Evolutionary conservation across 2,888 invertebrate species (phyloP), one percentile per base, ranked within the genome.

Genomic region (Ceramica pisi): DNA sequence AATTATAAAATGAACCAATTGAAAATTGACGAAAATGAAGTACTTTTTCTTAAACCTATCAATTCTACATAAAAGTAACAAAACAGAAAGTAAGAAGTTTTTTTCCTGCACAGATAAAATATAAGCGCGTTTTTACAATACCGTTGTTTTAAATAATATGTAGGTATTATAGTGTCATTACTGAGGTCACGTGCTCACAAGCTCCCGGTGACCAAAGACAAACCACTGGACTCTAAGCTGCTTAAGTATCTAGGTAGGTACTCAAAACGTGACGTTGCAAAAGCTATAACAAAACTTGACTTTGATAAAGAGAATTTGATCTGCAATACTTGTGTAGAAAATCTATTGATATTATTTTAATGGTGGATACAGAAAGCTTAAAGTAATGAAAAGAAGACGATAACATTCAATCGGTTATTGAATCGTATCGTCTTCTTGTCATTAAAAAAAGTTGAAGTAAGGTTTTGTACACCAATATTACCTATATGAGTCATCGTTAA

Each of bases 211-310:
- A 4, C 26, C 50, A 19, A 41, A 19, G 46, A 50, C 53, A 19
- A 44, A 41, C 19, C 38, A 21, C n/a, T 62, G 21, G 59, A 26
- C 59, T 41, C 4, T 74, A 68, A 76, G 69, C 31, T 31, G 48
- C 65, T 69, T 76, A 57, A 21, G 12, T 12, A 12, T 1, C 65
- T 76, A 57, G 38, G 12, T 12, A 12, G 4, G 21, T 38, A 75
- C 23, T 23, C 2, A 44, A 62, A 53, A 74, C 50, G 31, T 50
- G 60, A 68, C 51, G 31, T 57, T 23, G 61, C 31, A 67, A 59
- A 57, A 44, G 41, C 26, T 16, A 23, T 26, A 16, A 48, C 7
- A 23, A 31, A 19, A 50, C 21, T 21, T 14, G 21, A 57, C 21
- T 21, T 14, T 23, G 2, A 21, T 8, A 44, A 35, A 51, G 21